Conservation (phyloP, 2,113 vertebrate genomes). For the Nothobranchius kuhntae region DNA sequence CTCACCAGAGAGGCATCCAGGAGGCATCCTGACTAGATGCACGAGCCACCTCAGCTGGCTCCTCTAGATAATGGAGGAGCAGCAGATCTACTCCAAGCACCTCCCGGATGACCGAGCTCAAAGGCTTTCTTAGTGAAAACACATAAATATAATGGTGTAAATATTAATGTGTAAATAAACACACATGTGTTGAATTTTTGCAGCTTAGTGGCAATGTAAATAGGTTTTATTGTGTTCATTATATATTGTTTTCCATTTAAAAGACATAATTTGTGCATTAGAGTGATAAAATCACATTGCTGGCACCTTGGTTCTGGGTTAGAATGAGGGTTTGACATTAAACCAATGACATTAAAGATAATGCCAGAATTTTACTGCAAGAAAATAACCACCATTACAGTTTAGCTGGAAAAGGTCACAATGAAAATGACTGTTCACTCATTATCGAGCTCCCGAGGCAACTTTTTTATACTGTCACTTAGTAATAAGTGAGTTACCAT, state of each 20-base stretch:
- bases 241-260: constrained; percentile 6
- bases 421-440: constrained; percentile 63
- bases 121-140: too few relatives aligned
- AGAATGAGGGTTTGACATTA: constrained; percentile 58
- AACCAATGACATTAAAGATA: constrained; percentile 66
- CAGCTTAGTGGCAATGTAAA: too few relatives aligned
- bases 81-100: too few relatives aligned
- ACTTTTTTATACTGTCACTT: constrained; percentile 46
- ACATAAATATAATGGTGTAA: too few relatives aligned
- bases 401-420: constrained; percentile 64
- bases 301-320: constrained; percentile 14
- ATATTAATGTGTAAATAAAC: too few relatives aligned
- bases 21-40: too few relatives aligned
- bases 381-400: constrained; percentile 59
- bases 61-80: too few relatives aligned
- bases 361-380: constrained; percentile 43
- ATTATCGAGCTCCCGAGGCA: constrained; percentile 55
- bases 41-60: too few relatives aligned
- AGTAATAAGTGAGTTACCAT: constrained; percentile 46
- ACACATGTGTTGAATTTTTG: too few relatives aligned
- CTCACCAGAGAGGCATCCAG: too few relatives aligned
- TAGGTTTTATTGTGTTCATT: not conserved
- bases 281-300: constrained; percentile 14
- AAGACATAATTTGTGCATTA: constrained; percentile 19
- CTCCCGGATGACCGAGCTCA: too few relatives aligned